Evolutionary conservation across 1,140 invertebrate species (phyloP), one percentile per base, ranked within the genome.

Genomic region (Drosophila yakuba): DNA sequence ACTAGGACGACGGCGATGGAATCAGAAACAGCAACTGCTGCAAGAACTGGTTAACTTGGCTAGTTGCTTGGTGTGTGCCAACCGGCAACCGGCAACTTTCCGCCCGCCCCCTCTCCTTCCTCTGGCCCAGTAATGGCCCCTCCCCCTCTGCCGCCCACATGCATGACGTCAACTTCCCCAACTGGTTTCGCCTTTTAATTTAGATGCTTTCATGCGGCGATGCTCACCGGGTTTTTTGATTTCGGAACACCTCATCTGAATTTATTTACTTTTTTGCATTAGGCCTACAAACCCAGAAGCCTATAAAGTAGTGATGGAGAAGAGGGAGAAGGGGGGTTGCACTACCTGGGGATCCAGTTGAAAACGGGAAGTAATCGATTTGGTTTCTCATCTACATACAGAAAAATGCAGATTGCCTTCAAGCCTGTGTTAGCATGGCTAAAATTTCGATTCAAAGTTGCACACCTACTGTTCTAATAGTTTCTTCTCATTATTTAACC

Each of bases 281-380:
- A 86, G 83, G 83, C 83, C 83, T 86, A 86, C 79, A 89, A 86
- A 86, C 83, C 83, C 72, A 88, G 80, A 86, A 83, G 84, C 83
- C 83, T 86, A 86, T 75, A 73, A 86, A 86, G 56, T 7, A 35
- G 3, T 12, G 4, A 25, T 20, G 44, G 44, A 1, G 17, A 20
- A 11, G 25, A 4, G 25, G 25, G 23, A 4, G 0, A 0, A 4
- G 25, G 25, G 25, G 25, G 25, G 25, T 4, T 4, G 25, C 25
- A 4, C 25, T 25, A 25, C 43, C 54, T 77, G 57, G 47, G 69
- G 62, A 62, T 73, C 62, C 68, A 77, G 57, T 73, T 58, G 35
- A 44, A 59, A 59, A 51, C 61, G 62, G 56, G 75, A 56, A 61
- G 76, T 76, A 23, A 63, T 48, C 44, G 59, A 73, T 73, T 62